Percentiles rank a stretch among this genome's conserved stretches.
phyloP scores from a whole-genome alignment of 2,113 vertebrate species.

The Albula glossodonta region DNA sequence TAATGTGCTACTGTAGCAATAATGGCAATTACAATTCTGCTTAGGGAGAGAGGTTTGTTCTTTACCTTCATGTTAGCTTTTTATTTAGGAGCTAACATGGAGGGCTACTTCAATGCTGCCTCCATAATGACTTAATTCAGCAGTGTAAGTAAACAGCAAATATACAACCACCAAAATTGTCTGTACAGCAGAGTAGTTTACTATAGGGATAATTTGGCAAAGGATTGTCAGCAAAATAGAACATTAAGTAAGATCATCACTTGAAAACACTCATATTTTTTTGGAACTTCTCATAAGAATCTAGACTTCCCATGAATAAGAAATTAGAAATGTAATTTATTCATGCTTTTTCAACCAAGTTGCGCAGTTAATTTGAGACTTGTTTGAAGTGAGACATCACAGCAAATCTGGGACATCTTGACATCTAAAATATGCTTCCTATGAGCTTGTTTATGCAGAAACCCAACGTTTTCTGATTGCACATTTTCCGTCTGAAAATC shows the following conservation, averaged over 20 bases:
- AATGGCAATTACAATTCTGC: not conserved
- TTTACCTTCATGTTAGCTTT: not conserved
- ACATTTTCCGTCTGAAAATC: slow-evolving; percentile 5
- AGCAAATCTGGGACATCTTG: slow-evolving; percentile 23
- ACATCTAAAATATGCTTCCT: slow-evolving; percentile 8
- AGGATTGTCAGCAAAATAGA: not conserved
- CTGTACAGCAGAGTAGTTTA: not conserved
- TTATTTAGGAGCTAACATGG: not conserved
- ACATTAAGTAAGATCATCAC: not conserved
- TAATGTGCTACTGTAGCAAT: not conserved
- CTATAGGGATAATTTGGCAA: not conserved
- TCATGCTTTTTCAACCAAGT: slow-evolving; percentile 21
- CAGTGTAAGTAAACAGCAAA: not conserved
- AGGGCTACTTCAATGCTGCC: not conserved
- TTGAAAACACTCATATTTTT: not conserved
- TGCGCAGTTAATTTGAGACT: slow-evolving; percentile 24
- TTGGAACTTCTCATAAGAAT: slow-evolving; percentile 29
- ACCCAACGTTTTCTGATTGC: not conserved
- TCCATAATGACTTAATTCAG: not conserved
- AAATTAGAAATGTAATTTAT: slow-evolving; percentile 30
- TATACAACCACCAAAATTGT: not conserved
- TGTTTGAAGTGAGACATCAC: slow-evolving; percentile 26
- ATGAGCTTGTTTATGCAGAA: slow-evolving; percentile 28
- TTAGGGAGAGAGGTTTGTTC: not conserved
- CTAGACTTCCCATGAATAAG: slow-evolving; percentile 20